phyloP scores from a whole-genome alignment of 2,113 vertebrate genomes.

The Epinephelus moara region DNA sequence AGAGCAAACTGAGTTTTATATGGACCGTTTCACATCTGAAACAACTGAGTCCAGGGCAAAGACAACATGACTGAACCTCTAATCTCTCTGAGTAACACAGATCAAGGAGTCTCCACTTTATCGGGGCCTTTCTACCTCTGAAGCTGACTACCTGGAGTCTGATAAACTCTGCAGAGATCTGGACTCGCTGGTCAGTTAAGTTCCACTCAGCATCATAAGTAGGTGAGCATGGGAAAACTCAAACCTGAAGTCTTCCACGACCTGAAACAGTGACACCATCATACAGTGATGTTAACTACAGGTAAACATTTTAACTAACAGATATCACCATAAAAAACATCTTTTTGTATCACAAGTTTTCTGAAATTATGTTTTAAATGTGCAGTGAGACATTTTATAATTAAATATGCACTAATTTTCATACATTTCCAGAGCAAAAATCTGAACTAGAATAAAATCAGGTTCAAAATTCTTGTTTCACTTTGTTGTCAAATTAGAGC shows the following conservation, averaged over 20 bases:
- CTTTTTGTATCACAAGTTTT: no score
- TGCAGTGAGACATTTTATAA: no score
- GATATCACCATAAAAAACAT: no score
- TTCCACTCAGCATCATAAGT: background rate
- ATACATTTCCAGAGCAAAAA: no score
- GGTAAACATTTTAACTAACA: no score
- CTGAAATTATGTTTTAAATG: no score
- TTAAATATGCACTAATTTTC: no score
- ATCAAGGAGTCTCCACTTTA: constrained; percentile 1
- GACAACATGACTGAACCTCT: constrained; percentile 7
- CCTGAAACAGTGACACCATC: background rate
- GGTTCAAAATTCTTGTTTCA: no score
- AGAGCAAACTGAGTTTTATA: constrained; percentile 4
- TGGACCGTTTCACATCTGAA: constrained; percentile 17
- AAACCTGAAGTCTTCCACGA: background rate
- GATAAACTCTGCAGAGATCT: constrained; percentile 33
- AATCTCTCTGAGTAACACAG: constrained; percentile 20
- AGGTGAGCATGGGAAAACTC: constrained; percentile 14
- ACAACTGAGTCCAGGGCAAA: background rate
- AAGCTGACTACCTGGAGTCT: constrained; percentile 3
- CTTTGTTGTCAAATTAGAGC: no score
- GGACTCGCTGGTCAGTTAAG: background rate
- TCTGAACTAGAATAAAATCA: no score
- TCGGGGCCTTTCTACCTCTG: background rate
- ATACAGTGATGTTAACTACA: background rate